Conservation (phyloP, 2,888 invertebrate genomes). For the Oscheius myriophilus region DNA sequence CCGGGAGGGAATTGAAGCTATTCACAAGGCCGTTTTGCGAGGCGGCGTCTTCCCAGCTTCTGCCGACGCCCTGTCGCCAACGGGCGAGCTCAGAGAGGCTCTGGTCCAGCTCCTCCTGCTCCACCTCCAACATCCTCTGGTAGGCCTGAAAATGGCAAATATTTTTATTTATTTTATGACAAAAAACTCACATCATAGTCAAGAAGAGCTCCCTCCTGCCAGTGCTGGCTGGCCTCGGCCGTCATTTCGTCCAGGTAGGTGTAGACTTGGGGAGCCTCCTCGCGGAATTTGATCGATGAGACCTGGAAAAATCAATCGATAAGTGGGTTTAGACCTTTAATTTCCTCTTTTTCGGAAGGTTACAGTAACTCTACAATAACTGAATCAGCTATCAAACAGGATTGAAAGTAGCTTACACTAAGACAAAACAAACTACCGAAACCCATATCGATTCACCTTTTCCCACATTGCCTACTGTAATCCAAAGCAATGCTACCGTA, state of each 20-base stretch:
- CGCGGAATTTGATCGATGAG: constrained; percentile 44
- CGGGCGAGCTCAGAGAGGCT: constrained; percentile 10
- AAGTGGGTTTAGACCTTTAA: neutral
- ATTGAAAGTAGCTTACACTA: no score
- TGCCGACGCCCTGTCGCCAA: constrained; percentile 7
- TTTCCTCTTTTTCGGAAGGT: constrained; percentile 8
- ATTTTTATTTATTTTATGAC: no score
- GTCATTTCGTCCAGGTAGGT: constrained; percentile 53
- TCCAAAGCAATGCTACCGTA: no score
- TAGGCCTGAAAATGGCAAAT: constrained; percentile 12
- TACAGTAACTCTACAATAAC: neutral
- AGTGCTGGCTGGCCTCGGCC: constrained; percentile 38
- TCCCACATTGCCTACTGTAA: no score
- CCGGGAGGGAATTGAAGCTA: constrained; percentile 1
- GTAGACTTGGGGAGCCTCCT: constrained; percentile 50
- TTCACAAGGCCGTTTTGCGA: neutral
- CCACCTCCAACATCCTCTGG: constrained; percentile 19
- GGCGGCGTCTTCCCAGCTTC: neutral
- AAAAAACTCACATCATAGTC: constrained; percentile 34
- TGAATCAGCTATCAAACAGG: no score
- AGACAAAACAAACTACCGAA: no score
- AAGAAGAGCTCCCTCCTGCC: constrained; percentile 42
- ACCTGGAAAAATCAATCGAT: constrained; percentile 26
- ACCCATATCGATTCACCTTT: no score
- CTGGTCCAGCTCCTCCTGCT: constrained; percentile 6